Evolutionary conservation across 1,140 invertebrate genomes (phyloP).

Genomic region (Anastrepha obliqua): DNA sequence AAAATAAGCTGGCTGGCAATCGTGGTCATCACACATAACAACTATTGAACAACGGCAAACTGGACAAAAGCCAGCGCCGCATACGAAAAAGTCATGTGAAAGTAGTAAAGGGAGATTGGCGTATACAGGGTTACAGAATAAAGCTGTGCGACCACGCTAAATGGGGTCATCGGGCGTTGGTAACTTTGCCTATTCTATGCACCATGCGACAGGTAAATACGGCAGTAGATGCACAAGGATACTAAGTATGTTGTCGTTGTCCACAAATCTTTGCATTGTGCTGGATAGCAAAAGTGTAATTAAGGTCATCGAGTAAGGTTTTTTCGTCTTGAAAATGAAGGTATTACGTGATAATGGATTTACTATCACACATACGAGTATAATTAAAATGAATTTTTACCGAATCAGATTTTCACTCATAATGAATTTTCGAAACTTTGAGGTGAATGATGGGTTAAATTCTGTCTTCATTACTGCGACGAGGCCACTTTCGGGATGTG

Average conservation of each 20-base stretch:
- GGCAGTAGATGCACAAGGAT: background rate
- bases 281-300: background rate
- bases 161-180: background rate
- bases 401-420: too few relatives aligned
- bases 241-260: background rate
- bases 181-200: background rate
- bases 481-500: too few relatives aligned
- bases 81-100: background rate
- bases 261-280: background rate
- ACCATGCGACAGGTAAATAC: slow-evolving; percentile 39
- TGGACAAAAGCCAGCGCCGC: slow-evolving; percentile 14
- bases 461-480: too few relatives aligned
- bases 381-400: too few relatives aligned
- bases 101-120: background rate
- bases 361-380: too few relatives aligned
- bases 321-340: too few relatives aligned
- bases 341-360: too few relatives aligned
- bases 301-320: background rate
- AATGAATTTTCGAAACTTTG: too few relatives aligned
- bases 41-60: slow-evolving; percentile 15
- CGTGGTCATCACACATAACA: background rate
- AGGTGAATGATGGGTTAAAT: too few relatives aligned
- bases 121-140: background rate
- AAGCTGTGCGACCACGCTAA: slow-evolving; percentile 20
- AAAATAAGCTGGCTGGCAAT: background rate